Conservation (phyloP, 2,797 vertebrate species). For the Vireo griseus region DNA sequence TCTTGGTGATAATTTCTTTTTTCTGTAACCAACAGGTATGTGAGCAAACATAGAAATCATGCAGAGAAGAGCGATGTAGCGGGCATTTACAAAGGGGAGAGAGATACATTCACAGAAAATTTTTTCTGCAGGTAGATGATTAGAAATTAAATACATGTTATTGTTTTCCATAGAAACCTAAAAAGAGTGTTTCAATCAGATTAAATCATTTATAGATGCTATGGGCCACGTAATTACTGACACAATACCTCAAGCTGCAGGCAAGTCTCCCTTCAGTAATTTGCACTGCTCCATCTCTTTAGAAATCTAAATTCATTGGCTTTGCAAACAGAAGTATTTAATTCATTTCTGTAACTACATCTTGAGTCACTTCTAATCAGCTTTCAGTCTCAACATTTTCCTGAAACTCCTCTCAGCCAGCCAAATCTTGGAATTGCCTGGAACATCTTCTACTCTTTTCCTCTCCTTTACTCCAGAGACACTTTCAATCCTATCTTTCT, state of each 20-base stretch:
- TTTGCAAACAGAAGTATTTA: background rate
- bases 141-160: background rate
- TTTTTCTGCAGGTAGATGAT: background rate
- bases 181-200: background rate
- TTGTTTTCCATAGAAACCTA: background rate
- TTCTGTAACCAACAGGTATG: background rate
- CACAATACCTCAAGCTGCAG: background rate
- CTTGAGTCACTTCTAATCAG: background rate
- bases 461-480: background rate
- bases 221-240: background rate
- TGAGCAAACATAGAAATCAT: background rate
- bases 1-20: background rate
- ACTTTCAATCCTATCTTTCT: background rate
- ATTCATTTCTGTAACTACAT: background rate
- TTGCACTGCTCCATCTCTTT: background rate
- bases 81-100: background rate
- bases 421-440: background rate
- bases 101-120: background rate
- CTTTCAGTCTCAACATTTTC: background rate
- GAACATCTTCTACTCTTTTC: background rate
- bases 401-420: background rate
- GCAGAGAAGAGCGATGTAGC: background rate
- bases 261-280: background rate
- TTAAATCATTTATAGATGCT: background rate
- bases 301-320: background rate